Base-by-base conservation (phyloP, 2,113 vertebrate genomes). In the Carassius auratus region DNA sequence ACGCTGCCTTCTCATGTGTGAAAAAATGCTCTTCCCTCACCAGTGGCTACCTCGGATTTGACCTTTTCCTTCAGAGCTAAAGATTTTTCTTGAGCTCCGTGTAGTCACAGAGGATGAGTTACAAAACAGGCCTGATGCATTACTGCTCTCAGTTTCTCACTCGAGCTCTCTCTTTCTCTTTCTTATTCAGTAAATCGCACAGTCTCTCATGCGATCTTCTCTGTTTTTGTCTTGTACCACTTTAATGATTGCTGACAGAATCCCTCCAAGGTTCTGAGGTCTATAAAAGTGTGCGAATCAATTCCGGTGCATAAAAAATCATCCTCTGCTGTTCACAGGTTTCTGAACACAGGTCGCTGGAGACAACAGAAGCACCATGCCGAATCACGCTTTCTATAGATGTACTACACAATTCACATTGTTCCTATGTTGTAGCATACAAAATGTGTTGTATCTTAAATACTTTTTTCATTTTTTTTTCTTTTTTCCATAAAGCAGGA, bases 21-120 rank as follows among this genome's bases (percentile, higher is more conserved):
- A 91, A 94, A 92, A 92, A 93, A 91, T 85, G 81, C 78, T 86
- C 84, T 87, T 85, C 87, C 84, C 78, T 89, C 87, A 90, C 88
- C 91, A 73, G 82, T 45, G 81, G 90, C 89, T 91, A 91, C 91
- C 91, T 92, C 88, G 61, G 89, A 81, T 91, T 86, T 89, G 87
- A 84, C 82, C 89, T 88, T 89, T 89, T 90, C 86, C 86, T 90
- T 89, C 89, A 85, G 85, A 88, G 88, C 85, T 85, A 82, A 89
- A 89, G 81, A 61, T 83, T 85, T 87, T 77, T 84, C 80, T 88
- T 78, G 61, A 69, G 89, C 92, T 88, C 87, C 86, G 85, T 84
- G 90, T 87, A 89, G 88, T 84, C 85, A 64, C 86, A 81, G 85
- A 86, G 91, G 91, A 93, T 93, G 87, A 92, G 91, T 92, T 89